phyloP scores from a whole-genome alignment of 2,113 vertebrate species.

The Dasyurus viverrinus region DNA sequence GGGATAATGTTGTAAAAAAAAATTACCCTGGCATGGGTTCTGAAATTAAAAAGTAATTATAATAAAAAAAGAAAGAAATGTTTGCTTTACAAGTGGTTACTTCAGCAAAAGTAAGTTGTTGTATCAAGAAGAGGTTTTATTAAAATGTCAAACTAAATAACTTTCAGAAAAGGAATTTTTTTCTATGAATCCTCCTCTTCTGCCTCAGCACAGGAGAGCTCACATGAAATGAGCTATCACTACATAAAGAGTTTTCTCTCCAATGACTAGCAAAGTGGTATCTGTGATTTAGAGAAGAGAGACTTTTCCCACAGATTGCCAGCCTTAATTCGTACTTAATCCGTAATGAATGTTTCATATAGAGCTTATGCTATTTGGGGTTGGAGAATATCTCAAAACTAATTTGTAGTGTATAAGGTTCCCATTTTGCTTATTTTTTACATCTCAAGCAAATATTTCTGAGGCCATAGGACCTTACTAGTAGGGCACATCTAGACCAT shows the following conservation, averaged over 20 bases:
- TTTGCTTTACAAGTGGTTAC: neutral
- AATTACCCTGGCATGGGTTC: too few species aligned
- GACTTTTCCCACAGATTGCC: neutral
- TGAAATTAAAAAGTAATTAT: too few species aligned
- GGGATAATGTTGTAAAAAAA: too few species aligned
- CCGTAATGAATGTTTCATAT: neutral
- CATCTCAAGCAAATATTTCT: slow-evolving; percentile 28
- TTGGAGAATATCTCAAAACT: slow-evolving; percentile 20
- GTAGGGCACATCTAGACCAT: neutral
- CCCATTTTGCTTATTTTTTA: slow-evolving; percentile 48
- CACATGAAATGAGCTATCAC: neutral
- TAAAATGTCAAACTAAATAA: neutral
- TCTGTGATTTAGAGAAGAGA: neutral
- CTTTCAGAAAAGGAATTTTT: neutral
- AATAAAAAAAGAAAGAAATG: too few species aligned
- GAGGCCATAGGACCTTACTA: neutral
- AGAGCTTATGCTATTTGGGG: slow-evolving; percentile 24
- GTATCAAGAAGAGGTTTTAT: neutral
- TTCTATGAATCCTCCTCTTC: neutral
- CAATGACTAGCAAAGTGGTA: neutral
- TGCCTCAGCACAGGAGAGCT: neutral
- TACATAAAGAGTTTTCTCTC: slow-evolving; percentile 12
- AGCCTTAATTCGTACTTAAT: neutral
- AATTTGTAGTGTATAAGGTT: slow-evolving; percentile 39
- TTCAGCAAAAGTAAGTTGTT: neutral